phyloP scores from a whole-genome alignment of 2,113 vertebrate species.

The Centropristis striata region DNA sequence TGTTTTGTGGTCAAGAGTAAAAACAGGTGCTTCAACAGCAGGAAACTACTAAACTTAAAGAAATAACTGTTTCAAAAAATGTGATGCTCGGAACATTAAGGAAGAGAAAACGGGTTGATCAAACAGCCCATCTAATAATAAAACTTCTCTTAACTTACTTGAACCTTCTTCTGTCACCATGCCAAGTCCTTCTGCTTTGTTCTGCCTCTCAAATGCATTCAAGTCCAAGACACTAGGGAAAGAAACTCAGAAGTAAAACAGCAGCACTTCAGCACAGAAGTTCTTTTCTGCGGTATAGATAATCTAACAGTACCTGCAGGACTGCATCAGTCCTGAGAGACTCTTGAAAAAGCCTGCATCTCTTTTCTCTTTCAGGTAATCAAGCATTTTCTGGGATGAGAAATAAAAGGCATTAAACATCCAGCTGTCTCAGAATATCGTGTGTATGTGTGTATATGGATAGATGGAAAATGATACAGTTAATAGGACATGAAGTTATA shows the following conservation, averaged over 20 bases:
- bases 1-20: slow-evolving; percentile 10
- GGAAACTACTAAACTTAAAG: background rate
- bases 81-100: background rate
- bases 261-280: background rate
- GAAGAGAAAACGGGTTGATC: background rate
- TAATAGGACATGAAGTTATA: background rate
- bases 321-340: slow-evolving; percentile 97
- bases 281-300: background rate
- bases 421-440: background rate
- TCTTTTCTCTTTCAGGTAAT: slow-evolving; percentile 97
- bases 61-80: slow-evolving; percentile 6
- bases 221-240: slow-evolving; percentile 93
- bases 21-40: background rate
- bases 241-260: slow-evolving; percentile 33
- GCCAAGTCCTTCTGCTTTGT: slow-evolving; percentile 98
- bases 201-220: slow-evolving; percentile 99
- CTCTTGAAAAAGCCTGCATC: slow-evolving; percentile 98
- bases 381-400: slow-evolving; percentile 94
- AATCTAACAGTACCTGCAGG: slow-evolving; percentile 90
- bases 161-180: slow-evolving; percentile 99
- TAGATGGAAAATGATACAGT: background rate
- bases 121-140: background rate
- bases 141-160: slow-evolving; percentile 87
- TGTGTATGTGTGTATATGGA: background rate
- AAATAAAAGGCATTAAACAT: background rate